Evolutionary conservation across 2,888 invertebrate genomes (phyloP), one percentile per base, ranked within the genome.

Genomic region (Lasioglossum morio): DNA sequence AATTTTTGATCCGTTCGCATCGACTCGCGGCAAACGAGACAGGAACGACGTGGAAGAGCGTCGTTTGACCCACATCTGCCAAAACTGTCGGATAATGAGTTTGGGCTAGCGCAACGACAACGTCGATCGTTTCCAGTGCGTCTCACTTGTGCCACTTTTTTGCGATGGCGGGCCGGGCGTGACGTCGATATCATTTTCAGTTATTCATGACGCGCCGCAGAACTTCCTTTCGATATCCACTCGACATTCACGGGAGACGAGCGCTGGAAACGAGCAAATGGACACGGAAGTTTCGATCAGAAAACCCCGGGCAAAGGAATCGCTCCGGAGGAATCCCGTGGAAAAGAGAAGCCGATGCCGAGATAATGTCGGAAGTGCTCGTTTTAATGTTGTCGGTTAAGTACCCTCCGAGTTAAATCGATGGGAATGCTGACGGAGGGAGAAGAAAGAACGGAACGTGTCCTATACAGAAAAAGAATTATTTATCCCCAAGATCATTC

Each of bases 81-180:
- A 37, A 63, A 74, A 72, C 70, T 30, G 63, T 27, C 43, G 82
- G 77, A 78, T 83, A 84, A 83, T 84, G 84, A 84, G 83, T 83
- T 84, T 74, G 70, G 83, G 53, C 16, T 69, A 43, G 48, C 46
- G 69, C 74, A 30, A 70, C 72, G 53, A 82, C 70, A 78, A 75
- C 84, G 75, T 76, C 74, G 60, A 84, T 34, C 48, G 48, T 48
- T 70, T 70, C 74, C 14, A 77, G 57, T 37, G 37, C 43, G 34
- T 78, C 40, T 53, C 63, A 8, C 69, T 40, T 30, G 57, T 69
- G 37, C 60, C 30, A n/a, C 27, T 70, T 72, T 72, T 78, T 46
- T 83, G n/a, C 12, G 19, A 57, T 72, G 16, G 19, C 63, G 12
- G 53, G 4, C n/a, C 84, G 46, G 40, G 40, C 72, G 27, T 66